Conservation (phyloP, 92 coral and sea anemone species). For the Virgularia gustaviana region DNA sequence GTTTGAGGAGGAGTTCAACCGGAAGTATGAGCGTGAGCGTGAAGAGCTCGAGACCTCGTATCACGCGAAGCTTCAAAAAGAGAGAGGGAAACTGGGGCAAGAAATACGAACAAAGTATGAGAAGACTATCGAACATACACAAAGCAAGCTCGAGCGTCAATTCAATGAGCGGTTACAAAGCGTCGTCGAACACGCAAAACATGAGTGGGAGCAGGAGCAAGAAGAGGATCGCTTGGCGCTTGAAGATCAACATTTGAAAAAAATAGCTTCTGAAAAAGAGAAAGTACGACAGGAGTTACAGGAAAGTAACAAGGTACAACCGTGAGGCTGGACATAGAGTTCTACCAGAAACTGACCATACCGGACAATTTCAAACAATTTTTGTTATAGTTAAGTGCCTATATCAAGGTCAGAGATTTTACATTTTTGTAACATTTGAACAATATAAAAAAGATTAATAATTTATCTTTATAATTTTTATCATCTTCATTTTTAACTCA, state of each 20-base stretch:
- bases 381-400: too few species aligned
- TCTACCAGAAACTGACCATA: too few species aligned
- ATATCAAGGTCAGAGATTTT: too few species aligned
- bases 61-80: constrained; percentile 56
- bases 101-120: constrained; percentile 55
- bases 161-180: constrained; percentile 57
- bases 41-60: constrained; percentile 47
- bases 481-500: too few species aligned
- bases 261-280: constrained; percentile 10
- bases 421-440: too few species aligned
- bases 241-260: constrained; percentile 24
- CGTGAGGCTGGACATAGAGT: too few species aligned
- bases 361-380: too few species aligned
- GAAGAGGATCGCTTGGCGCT: constrained; percentile 65
- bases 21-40: constrained; percentile 58
- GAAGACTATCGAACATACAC: constrained; percentile 55
- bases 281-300: constrained; percentile 12
- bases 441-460: too few species aligned
- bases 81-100: constrained; percentile 43
- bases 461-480: too few species aligned
- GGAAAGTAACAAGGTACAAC: constrained; percentile 4
- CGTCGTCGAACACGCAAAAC: constrained; percentile 72
- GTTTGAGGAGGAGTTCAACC: constrained; percentile 61
- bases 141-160: constrained; percentile 62
- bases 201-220: constrained; percentile 84